phyloP scores from a whole-genome alignment of 1,140 invertebrate genomes.

The Aricia agestis region DNA sequence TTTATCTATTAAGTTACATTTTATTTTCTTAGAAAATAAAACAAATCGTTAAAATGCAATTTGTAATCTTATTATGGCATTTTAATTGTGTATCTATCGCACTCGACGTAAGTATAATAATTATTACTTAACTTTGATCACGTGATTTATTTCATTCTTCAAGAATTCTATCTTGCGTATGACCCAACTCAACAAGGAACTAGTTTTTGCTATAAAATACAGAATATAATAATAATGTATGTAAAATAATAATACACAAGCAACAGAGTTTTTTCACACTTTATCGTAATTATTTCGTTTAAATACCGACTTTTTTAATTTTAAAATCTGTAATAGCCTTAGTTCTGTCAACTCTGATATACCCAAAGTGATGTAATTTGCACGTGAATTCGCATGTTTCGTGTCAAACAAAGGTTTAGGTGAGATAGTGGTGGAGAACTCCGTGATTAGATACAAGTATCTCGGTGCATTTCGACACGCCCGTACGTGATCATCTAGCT shows the following conservation, averaged over 20 bases:
- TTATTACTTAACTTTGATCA: background rate
- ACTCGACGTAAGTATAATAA: background rate
- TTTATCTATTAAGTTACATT: background rate
- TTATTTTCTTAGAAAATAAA: background rate
- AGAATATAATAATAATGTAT: no score
- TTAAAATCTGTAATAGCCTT: no score
- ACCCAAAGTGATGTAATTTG: background rate
- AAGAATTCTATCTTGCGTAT: background rate
- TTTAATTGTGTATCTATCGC: background rate
- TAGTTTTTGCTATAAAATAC: no score
- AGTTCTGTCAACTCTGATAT: no score
- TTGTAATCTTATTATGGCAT: background rate
- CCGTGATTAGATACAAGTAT: conserved; percentile 1
- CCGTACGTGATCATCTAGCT: background rate
- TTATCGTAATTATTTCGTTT: no score
- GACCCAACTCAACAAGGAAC: no score
- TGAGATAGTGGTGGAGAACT: background rate
- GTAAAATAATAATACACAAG: no score
- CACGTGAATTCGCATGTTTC: background rate
- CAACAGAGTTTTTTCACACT: no score
- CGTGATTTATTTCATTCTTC: background rate
- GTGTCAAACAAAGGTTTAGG: background rate
- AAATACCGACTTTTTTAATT: no score
- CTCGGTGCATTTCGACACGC: conserved; percentile 1
- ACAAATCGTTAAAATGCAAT: background rate